Conservation (phyloP, 1,140 invertebrate genomes). For the Calycopis cecrops region DNA sequence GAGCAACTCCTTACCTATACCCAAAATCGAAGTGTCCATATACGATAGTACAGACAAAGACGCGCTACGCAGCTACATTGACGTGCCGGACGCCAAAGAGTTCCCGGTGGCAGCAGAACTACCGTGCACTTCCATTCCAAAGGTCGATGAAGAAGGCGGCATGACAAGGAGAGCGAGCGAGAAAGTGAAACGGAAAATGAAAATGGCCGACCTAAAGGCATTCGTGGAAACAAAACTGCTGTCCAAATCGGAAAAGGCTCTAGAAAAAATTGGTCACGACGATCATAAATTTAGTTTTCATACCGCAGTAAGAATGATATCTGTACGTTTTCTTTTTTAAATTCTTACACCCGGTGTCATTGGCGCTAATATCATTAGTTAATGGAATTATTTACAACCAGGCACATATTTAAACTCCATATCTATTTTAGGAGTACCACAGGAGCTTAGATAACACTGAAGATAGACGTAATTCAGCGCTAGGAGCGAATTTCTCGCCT, state of each 20-base stretch:
- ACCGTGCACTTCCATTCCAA: constrained; percentile 63
- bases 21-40: constrained; percentile 92
- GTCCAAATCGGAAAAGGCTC: constrained; percentile 92
- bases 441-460: constrained; percentile 87
- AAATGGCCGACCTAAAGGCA: constrained; percentile 91
- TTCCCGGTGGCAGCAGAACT: constrained; percentile 72
- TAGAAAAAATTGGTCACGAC: constrained; percentile 91
- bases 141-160: constrained; percentile 71
- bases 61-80: constrained; percentile 84
- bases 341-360: background rate
- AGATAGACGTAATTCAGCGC: constrained; percentile 67
- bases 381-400: background rate
- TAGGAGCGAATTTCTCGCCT: constrained; percentile 59
- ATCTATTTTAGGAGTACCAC: constrained; percentile 80
- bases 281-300: constrained; percentile 72
- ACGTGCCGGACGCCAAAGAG: constrained; percentile 82
- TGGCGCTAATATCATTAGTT: constrained; percentile 15
- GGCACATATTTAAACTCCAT: background rate
- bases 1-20: constrained; percentile 94
- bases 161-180: constrained; percentile 84
- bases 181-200: constrained; percentile 88
- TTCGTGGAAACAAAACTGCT: constrained; percentile 94
- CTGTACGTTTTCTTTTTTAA: constrained; percentile 58
- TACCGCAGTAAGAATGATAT: constrained; percentile 70
- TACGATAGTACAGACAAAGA: constrained; percentile 85